Evolutionary conservation across 2,888 invertebrate species (phyloP), one percentile per base, ranked within the genome.

Genomic region (Lampropteryx suffumata): DNA sequence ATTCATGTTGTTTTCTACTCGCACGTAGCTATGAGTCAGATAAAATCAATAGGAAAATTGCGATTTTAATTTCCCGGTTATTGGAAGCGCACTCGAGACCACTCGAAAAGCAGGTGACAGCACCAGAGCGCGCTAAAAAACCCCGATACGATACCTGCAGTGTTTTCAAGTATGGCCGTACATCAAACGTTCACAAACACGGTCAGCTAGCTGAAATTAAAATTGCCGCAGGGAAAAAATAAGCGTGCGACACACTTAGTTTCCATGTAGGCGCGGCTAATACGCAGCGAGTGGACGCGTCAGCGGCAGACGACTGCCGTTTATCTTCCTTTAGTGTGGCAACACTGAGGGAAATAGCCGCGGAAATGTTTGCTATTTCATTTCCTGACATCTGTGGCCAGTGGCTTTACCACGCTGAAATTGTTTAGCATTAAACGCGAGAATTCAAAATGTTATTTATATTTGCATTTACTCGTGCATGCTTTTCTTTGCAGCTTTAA

Each of bases 131-230:
- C 41, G 41, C 27, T 50, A 37, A 54, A 60, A 57, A 57, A 51
- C 42, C 48, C 50, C 47, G 30, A 52, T 52, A 52, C 42, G 53
- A 55, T 62, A 64, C 62, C 62, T 59, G 62, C 58, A 51, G 50
- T 46, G 36, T 44, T 57, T 53, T 60, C 55, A 69, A 85, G 80
- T 78, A 76, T 78, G 73, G 78, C 77, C 71, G 82, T 80, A 84
- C 76, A 82, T 86, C 85, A 84, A 83, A 82, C 71, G 77, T 75
- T 77, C 79, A 69, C 64, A 50, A 55, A 55, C 74, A 69, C 81
- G 87, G 87, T 87, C 87, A 86, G 83, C 79, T 67, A 66, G 78
- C 73, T 78, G 74, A 80, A 86, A 87, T 87, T 86, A 88, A 87
- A 87, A 85, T 76, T 76, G 85, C 85, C 79, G 76, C 77, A 68